Evolutionary conservation across 2,113 vertebrate genomes (phyloP), one percentile per base, ranked within the genome.

Genomic region (Rhabdornis inornatus): DNA sequence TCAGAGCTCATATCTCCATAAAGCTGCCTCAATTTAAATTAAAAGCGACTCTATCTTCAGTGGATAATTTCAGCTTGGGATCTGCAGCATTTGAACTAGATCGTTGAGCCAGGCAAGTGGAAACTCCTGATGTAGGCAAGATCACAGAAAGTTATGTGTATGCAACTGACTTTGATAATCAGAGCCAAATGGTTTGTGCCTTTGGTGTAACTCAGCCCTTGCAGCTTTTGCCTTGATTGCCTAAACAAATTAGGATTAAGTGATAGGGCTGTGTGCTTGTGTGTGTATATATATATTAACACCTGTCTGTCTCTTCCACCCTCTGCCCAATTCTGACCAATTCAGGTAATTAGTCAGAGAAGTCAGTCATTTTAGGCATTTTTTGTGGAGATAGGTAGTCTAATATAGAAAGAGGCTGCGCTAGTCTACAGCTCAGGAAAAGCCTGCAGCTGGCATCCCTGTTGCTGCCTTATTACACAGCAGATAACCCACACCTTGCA

Each of bases 31-130:
- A 4, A 7, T 52, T 63, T 83, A 70, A 70, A 69, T 50, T 45
- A 76, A 64, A 90, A 68, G 33, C 0, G 0, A 5, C 21, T 78
- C 33, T 40, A 0, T 52, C 24, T 56, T 56, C 24, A 23, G 31
- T 52, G 64, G 16, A 7, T 80, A 35, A 42, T 74, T 80, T 74
- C 21, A 33, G 11, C 1, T 40, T 63, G 64, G 12, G 27, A 70
- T 42, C 40, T 61, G 63, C 9, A 24, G 27, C 10, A 17, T 49
- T 76, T 1, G 1, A 8, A 76, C 25, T 16, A 24, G 45, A 8
- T 28, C 1, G 1, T 10, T 70, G 50, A 70, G 33, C 27, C 83
- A 56, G 52, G 17, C 15, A 37, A 80, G 37, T 40, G 17, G 53
- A 44, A 75, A 23, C 28, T 28, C 17, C 9, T 71, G 57, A 31